phyloP scores from a whole-genome alignment of 2,797 vertebrate species.

The Heteromormyrus szaboi region DNA sequence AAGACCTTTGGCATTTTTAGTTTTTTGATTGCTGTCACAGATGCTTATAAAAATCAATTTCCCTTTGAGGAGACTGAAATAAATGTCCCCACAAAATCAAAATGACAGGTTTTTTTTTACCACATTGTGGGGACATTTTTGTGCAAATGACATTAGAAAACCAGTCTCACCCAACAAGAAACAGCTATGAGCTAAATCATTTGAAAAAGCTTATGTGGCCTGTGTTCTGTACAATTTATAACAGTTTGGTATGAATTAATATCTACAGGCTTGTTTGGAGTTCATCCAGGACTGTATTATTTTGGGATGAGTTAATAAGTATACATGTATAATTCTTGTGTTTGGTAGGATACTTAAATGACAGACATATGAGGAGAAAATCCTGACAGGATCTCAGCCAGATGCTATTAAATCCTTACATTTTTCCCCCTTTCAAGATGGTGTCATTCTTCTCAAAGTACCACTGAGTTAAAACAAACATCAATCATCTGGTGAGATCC shows the following conservation, averaged over 20 bases:
- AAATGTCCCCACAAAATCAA: too few species aligned
- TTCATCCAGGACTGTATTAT: not conserved
- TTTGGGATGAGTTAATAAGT: not conserved
- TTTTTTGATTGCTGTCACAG: not conserved
- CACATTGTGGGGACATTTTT: not conserved
- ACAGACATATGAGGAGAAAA: not conserved
- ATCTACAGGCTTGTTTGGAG: not conserved
- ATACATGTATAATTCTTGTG: not conserved
- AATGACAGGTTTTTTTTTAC: too few species aligned
- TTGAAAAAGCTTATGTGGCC: not conserved
- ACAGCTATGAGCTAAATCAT: not conserved
- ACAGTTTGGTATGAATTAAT: not conserved
- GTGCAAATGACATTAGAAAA: not conserved
- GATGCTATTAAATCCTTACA: not conserved
- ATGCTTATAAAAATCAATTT: not conserved
- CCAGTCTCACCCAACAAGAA: not conserved
- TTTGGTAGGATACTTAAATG: not conserved
- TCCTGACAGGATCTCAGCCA: not conserved
- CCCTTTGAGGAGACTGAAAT: not conserved
- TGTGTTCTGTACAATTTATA: not conserved
- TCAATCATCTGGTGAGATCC: not conserved
- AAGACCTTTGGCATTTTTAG: too few species aligned
- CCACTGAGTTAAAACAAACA: not conserved
- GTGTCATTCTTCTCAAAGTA: not conserved
- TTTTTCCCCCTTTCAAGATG: not conserved